phyloP scores from a whole-genome alignment of 2,888 invertebrate genomes.

The Aleiodes alternator region DNA sequence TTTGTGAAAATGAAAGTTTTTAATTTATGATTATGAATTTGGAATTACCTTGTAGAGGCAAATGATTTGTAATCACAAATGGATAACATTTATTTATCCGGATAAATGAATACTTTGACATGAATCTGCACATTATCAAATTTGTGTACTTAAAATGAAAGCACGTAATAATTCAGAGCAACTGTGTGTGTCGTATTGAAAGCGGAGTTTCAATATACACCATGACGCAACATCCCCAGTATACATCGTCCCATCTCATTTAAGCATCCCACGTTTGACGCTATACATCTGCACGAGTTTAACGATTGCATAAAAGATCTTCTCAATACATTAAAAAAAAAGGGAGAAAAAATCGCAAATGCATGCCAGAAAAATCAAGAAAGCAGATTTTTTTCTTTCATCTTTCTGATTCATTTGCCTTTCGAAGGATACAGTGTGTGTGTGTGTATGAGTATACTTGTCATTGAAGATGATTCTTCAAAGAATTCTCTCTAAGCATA shows the following conservation, averaged over 20 bases:
- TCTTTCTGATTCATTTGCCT: slow-evolving; percentile 1
- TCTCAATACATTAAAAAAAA: slow-evolving; percentile 25
- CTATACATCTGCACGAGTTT: slow-evolving; percentile 67
- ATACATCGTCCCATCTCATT: slow-evolving; percentile 44
- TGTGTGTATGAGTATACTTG: slow-evolving; percentile 17
- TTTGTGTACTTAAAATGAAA: slow-evolving; percentile 21
- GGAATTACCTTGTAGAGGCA: too few species aligned
- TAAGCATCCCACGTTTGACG: slow-evolving; percentile 68
- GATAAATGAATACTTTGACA: background rate
- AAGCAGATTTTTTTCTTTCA: slow-evolving; percentile 15
- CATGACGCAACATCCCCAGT: slow-evolving; percentile 41
- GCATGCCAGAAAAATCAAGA: slow-evolving; percentile 41
- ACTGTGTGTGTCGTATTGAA: slow-evolving; percentile 39
- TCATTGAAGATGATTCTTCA: slow-evolving; percentile 37
- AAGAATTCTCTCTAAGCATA: slow-evolving; percentile 17
- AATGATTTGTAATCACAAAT: too few species aligned
- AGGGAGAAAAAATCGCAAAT: slow-evolving; percentile 25
- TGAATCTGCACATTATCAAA: slow-evolving; percentile 24
- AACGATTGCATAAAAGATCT: slow-evolving; percentile 67
- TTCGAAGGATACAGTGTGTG: background rate
- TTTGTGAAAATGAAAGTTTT: too few species aligned
- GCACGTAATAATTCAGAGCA: slow-evolving; percentile 31
- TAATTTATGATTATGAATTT: too few species aligned
- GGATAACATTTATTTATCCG: too few species aligned
- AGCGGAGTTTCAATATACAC: slow-evolving; percentile 46